Evolutionary conservation across 2,888 invertebrate genomes (phyloP).

Genomic region (Galeruca laticollis): DNA sequence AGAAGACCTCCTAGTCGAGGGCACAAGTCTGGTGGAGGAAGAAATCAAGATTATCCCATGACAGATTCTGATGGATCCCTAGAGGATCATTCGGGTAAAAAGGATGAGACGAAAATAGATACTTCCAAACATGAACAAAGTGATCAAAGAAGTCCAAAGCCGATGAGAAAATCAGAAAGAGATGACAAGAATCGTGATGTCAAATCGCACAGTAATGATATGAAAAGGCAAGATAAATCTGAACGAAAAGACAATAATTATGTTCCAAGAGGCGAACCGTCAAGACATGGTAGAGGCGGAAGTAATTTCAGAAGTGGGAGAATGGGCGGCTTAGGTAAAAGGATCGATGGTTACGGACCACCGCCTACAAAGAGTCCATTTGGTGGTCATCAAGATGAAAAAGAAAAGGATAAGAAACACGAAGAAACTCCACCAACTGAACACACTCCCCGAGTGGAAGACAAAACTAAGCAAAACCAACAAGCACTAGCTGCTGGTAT

Average conservation of each 20-base stretch:
- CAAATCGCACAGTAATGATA: constrained; percentile 51
- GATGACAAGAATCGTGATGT: constrained; percentile 53
- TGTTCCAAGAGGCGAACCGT: constrained; percentile 90
- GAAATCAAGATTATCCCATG: constrained; percentile 68
- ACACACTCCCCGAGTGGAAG: constrained; percentile 64
- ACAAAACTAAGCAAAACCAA: constrained; percentile 77
- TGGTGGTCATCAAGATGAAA: constrained; percentile 65
- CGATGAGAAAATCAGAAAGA: constrained; percentile 48
- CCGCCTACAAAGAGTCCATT: constrained; percentile 85
- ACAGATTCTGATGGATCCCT: constrained; percentile 84
- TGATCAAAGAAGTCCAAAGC: constrained; percentile 47
- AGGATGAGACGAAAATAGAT: constrained; percentile 67
- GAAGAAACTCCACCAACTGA: constrained; percentile 48
- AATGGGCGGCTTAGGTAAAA: constrained; percentile 70
- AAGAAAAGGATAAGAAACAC: constrained; percentile 58
- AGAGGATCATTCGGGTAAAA: constrained; percentile 70
- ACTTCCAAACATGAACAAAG: constrained; percentile 68
- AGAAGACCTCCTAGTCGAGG: constrained; percentile 46
- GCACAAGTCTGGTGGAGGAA: constrained; percentile 44
- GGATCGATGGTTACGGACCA: constrained; percentile 84
- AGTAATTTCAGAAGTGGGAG: constrained; percentile 54
- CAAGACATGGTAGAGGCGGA: constrained; percentile 84
- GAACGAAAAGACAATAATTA: constrained; percentile 70
- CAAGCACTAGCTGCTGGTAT: constrained; percentile 78
- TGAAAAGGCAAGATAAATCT: constrained; percentile 59